Conservation (phyloP, 2,888 invertebrate genomes). For the Bhutanitis thaidina region DNA sequence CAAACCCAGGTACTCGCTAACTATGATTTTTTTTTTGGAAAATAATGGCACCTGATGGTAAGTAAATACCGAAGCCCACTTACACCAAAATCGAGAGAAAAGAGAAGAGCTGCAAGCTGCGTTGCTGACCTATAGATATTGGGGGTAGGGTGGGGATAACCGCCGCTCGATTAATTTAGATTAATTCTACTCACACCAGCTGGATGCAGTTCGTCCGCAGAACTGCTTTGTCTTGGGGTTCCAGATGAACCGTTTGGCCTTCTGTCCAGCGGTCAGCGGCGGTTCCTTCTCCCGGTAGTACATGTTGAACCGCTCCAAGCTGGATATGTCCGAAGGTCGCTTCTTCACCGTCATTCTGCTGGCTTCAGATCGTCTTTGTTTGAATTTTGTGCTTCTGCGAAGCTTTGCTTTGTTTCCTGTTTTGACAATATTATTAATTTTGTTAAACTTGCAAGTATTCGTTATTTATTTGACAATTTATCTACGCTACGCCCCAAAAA, state of each 20-base stretch:
- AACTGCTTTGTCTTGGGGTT: constrained; percentile 86
- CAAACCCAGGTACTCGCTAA: no score
- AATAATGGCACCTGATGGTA: no score
- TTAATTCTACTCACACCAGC: constrained; percentile 88
- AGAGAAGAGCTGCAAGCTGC: no score
- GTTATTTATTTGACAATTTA: no score
- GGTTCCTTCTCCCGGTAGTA: constrained; percentile 84
- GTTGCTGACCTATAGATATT: no score
- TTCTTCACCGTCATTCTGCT: constrained; percentile 77
- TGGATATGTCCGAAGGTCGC: constrained; percentile 74
- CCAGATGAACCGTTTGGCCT: constrained; percentile 85
- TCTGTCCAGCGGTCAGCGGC: constrained; percentile 77
- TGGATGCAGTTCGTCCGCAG: constrained; percentile 87
- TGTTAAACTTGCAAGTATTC: no score
- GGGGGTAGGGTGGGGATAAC: no score
- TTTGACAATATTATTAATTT: not conserved
- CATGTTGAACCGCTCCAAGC: constrained; percentile 81
- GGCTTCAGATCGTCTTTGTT: not conserved
- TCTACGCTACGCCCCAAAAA: no score
- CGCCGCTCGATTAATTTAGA: not conserved
- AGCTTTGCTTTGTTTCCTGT: not conserved
- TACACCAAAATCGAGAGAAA: no score
- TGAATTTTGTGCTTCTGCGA: not conserved
- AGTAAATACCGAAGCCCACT: no score
- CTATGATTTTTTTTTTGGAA: no score